Evolutionary conservation across 1,140 invertebrate genomes (phyloP).

Genomic region (Lepidurus apus): DNA sequence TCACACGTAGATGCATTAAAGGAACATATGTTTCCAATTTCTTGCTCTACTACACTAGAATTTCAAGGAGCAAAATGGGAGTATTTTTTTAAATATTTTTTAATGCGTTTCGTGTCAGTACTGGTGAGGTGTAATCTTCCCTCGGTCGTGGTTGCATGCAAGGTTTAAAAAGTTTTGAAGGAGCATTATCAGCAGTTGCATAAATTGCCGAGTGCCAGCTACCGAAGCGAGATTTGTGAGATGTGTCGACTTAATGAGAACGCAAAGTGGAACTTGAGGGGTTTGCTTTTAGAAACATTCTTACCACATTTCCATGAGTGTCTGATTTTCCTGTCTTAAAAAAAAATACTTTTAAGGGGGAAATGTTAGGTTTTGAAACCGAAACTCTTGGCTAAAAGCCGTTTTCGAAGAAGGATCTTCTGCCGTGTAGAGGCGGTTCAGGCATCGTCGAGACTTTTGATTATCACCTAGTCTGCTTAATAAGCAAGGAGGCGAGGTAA

Average conservation of each 20-base stretch:
- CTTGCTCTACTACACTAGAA: too few relatives aligned
- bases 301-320: too few relatives aligned
- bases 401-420: neutral
- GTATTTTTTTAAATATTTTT: too few relatives aligned
- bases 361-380: too few relatives aligned
- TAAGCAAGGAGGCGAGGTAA: slow-evolving; percentile 8
- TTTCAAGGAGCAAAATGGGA: too few relatives aligned
- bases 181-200: neutral
- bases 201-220: neutral
- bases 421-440: neutral
- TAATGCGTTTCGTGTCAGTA: neutral
- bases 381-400: too few relatives aligned
- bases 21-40: too few relatives aligned
- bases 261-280: neutral
- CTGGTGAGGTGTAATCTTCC: neutral
- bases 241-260: slow-evolving; percentile 5
- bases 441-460: slow-evolving; percentile 1
- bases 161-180: neutral
- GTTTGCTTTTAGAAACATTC: neutral
- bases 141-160: neutral
- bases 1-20: too few relatives aligned
- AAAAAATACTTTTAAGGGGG: too few relatives aligned
- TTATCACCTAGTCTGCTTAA: slow-evolving; percentile 4
- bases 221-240: neutral
- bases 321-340: too few relatives aligned